Conservation (phyloP, 2,113 vertebrate genomes). For the rat (Rattus norvegicus) region GRCr8 NC_086020.1:64833001-64833500, state of each 20-base stretch:
- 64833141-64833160: background rate
- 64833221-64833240: constrained; percentile 18
- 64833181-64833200: background rate
- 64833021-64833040: background rate
- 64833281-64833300: background rate
- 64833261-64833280: background rate
- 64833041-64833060: background rate
- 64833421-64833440: background rate
- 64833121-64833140: background rate
- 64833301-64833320: background rate
- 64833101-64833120: background rate
- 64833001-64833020: background rate
- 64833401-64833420: background rate
- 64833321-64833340: background rate
- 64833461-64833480: background rate
- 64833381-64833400: background rate
- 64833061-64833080: background rate
- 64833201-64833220: background rate
- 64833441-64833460: background rate
- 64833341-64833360: background rate
- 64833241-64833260: background rate
- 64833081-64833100: background rate
- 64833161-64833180: background rate
- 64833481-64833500: background rate
- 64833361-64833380: background rate